Percentiles rank a stretch among this genome's conserved stretches.
These are phyloP conservation scores for Nemapogon koenigi DNA, from an alignment of 2,888 invertebrate genomes.

Conservation along the genomic window DNA sequence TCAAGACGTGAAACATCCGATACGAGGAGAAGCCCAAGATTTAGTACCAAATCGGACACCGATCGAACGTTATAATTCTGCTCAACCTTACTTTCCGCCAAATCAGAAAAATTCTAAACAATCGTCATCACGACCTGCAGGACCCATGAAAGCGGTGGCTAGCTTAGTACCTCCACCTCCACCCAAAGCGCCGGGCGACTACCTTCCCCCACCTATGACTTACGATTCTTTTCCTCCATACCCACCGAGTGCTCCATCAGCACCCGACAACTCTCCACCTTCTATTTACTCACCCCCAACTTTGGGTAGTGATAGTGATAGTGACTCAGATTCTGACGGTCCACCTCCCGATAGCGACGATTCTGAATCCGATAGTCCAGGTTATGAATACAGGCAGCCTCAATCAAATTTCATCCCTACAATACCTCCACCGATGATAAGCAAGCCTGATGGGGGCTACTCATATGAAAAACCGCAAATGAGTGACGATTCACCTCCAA, in stretches of 20 bases:
- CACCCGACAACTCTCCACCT: slow-evolving; percentile 17
- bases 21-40: slow-evolving; percentile 52
- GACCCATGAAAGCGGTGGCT: slow-evolving; percentile 29
- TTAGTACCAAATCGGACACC: slow-evolving; percentile 25
- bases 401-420: slow-evolving; percentile 32
- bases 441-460: slow-evolving; percentile 38
- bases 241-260: slow-evolving; percentile 22
- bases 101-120: slow-evolving; percentile 30
- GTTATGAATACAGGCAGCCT: slow-evolving; percentile 42
- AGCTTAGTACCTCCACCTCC: slow-evolving; percentile 43
- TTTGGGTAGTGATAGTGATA: neutral
- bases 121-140: slow-evolving; percentile 21
- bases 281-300: slow-evolving; percentile 19
- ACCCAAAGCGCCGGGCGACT: slow-evolving; percentile 27
- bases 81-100: slow-evolving; percentile 50
- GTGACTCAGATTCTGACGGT: slow-evolving; percentile 22
- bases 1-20: slow-evolving; percentile 37
- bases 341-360: slow-evolving; percentile 22
- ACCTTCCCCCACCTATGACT: slow-evolving; percentile 38
- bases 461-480: slow-evolving; percentile 42
- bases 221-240: slow-evolving; percentile 55
- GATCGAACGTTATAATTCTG: slow-evolving; percentile 56
- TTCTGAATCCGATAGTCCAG: slow-evolving; percentile 24
- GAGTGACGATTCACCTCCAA: slow-evolving; percentile 25
- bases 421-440: slow-evolving; percentile 26